phyloP scores from a whole-genome alignment of 1,140 invertebrate genomes.

The Cheumatopsyche charites region DNA sequence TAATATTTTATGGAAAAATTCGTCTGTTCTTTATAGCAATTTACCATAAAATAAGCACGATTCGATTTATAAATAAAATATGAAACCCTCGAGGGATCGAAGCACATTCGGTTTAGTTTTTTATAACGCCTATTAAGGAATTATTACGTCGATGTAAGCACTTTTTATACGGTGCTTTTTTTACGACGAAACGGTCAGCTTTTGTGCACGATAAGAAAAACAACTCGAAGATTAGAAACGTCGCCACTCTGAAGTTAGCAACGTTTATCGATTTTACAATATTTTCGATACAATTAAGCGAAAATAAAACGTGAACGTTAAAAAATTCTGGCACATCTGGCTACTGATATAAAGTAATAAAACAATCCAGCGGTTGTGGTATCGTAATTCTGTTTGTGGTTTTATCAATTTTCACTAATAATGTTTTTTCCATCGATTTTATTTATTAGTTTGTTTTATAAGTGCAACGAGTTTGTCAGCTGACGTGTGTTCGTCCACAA shows the following conservation, averaged over 20 bases:
- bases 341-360: too few relatives aligned
- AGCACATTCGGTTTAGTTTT: conserved; percentile 14
- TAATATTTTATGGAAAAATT: too few relatives aligned
- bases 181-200: conserved; percentile 8
- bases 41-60: too few relatives aligned
- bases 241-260: background rate
- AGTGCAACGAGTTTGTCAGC: background rate
- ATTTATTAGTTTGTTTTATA: conserved; percentile 12
- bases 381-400: too few relatives aligned
- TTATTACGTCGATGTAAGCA: conserved; percentile 21
- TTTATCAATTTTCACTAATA: too few relatives aligned
- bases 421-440: background rate
- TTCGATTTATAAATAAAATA: conserved; percentile 17
- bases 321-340: too few relatives aligned
- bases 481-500: background rate
- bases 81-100: conserved; percentile 4
- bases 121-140: conserved; percentile 19
- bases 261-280: conserved; percentile 2
- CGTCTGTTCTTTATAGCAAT: too few relatives aligned
- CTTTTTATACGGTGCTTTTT: conserved; percentile 17
- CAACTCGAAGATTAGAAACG: conserved; percentile 12
- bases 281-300: too few relatives aligned
- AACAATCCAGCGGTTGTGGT: too few relatives aligned
- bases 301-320: too few relatives aligned
- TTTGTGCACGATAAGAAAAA: conserved; percentile 15